Evolutionary conservation across 1,140 invertebrate species (phyloP).

Genomic region (Drosophila bocqueti): DNA sequence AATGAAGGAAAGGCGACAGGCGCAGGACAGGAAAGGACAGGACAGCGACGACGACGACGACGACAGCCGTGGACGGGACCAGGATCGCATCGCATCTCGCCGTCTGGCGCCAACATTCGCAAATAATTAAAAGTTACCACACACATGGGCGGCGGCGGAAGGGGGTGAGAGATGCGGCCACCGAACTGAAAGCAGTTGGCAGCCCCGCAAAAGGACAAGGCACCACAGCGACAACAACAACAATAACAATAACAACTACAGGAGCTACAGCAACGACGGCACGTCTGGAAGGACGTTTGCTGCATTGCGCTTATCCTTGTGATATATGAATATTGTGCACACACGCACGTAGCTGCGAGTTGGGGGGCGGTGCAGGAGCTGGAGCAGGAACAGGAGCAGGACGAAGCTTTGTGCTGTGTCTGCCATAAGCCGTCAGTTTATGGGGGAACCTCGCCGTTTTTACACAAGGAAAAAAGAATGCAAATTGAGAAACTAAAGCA

Average conservation of each 20-base stretch:
- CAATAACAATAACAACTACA: constrained; percentile 33
- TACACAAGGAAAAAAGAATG: constrained; percentile 5
- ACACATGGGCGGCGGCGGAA: constrained; percentile 47
- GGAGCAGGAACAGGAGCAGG: constrained; percentile 19
- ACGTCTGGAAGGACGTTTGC: constrained; percentile 84
- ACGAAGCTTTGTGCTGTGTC: constrained; percentile 70
- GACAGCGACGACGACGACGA: constrained; percentile 17
- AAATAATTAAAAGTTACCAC: constrained; percentile 82
- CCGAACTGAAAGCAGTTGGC: constrained; percentile 43
- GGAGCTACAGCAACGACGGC: constrained; percentile 53
- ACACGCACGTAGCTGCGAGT: constrained; percentile 63
- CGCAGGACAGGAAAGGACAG: constrained; percentile 27
- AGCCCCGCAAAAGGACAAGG: constrained; percentile 49
- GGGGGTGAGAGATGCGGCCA: constrained; percentile 8
- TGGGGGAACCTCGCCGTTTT: constrained; percentile 31
- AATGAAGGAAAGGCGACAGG: constrained; percentile 57
- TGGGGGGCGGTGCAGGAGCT: neutral
- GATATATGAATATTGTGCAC: constrained; percentile 85
- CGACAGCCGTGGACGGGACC: constrained; percentile 11
- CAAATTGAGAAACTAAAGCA: accelerated
- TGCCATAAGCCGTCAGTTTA: constrained; percentile 81
- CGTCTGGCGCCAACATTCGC: constrained; percentile 81
- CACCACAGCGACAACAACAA: constrained; percentile 44
- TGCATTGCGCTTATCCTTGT: constrained; percentile 85
- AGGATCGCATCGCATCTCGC: constrained; percentile 65